These are phyloP conservation scores for Sandelia bainsii DNA, from an alignment of 2,797 vertebrate species.

Conservation along the genomic window DNA sequence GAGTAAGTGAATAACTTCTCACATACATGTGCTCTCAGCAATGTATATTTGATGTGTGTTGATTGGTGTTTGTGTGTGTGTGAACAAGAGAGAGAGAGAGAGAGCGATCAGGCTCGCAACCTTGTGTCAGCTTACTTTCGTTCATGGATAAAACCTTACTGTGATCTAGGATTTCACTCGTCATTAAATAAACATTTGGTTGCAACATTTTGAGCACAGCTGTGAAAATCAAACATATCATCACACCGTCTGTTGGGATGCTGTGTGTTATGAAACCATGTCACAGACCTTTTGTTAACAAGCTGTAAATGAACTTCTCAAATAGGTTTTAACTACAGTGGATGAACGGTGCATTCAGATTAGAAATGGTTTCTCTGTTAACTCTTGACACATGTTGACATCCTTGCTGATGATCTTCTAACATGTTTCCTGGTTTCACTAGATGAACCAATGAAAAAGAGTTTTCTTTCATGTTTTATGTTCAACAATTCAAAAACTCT, in stretches of 20 bases:
- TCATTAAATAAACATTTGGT: constrained; percentile 39
- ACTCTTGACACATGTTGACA: neutral
- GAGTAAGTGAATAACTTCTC: constrained; percentile 32
- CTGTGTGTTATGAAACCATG: constrained; percentile 7
- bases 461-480: too few species aligned
- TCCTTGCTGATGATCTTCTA: too few species aligned
- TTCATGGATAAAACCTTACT: constrained; percentile 15
- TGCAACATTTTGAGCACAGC: constrained; percentile 41
- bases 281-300: constrained; percentile 11
- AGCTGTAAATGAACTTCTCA: neutral
- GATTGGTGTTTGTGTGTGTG: neutral
- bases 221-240: constrained; percentile 38
- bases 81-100: neutral
- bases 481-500: neutral
- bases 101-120: constrained; percentile 13
- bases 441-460: neutral
- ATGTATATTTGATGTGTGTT: neutral
- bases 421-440: neutral
- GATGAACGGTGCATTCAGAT: neutral
- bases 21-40: constrained; percentile 7
- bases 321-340: neutral
- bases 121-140: constrained; percentile 30
- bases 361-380: neutral
- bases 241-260: constrained; percentile 11
- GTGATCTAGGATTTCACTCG: constrained; percentile 26